phyloP scores from a whole-genome alignment of 2,797 vertebrate genomes.

The Pseudochirops cupreus region DNA sequence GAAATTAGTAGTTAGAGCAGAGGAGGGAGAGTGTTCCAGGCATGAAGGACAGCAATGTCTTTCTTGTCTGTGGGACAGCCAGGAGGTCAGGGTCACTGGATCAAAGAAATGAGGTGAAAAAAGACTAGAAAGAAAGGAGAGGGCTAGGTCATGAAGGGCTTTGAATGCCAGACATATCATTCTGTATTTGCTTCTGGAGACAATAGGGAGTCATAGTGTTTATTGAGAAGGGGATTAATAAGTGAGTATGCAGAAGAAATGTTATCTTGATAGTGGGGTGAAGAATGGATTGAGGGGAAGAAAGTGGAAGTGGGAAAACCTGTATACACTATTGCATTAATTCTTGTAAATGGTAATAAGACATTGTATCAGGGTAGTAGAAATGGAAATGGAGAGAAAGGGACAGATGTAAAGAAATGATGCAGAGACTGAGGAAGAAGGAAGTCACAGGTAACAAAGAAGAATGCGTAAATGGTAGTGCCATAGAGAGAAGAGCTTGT shows the following conservation, averaged over 20 bases:
- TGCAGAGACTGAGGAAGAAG: not conserved
- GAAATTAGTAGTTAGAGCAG: not conserved
- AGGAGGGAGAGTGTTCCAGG: no score
- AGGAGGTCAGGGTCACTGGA: not conserved
- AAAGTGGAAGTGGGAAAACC: not conserved
- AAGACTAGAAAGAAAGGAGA: not conserved
- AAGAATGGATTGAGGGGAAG: not conserved
- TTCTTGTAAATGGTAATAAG: not conserved
- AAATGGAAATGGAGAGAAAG: not conserved
- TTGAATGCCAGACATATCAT: not conserved
- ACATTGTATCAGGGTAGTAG: not conserved
- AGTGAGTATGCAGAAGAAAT: not conserved
- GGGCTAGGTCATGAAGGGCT: not conserved
- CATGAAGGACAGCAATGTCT: not conserved
- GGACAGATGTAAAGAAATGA: not conserved
- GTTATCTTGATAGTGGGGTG: no score
- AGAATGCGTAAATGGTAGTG: not conserved
- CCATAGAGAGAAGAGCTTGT: not conserved
- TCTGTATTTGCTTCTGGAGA: not conserved
- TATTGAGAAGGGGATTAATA: not conserved
- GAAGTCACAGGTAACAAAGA: not conserved
- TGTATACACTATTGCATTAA: not conserved
- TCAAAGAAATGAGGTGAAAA: not conserved
- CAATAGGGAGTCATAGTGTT: not conserved
- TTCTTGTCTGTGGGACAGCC: no score